phyloP scores from a whole-genome alignment of 1,140 invertebrate genomes.

The Ips nitidus region DNA sequence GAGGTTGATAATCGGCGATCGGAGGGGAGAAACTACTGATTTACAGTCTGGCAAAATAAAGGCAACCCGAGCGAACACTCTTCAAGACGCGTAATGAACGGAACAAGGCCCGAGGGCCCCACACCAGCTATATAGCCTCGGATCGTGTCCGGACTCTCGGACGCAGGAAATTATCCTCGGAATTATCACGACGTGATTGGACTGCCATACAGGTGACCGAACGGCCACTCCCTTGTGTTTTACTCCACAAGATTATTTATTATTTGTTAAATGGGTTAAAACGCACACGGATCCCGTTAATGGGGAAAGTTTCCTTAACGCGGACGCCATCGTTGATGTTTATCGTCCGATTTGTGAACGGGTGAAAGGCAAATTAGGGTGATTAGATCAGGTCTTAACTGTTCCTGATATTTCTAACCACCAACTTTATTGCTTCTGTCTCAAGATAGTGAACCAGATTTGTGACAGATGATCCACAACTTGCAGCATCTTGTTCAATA shows the following conservation, averaged over 20 bases:
- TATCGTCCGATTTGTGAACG: too few species aligned
- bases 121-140: slow-evolving; percentile 29
- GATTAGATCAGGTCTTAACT: too few species aligned
- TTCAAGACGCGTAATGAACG: slow-evolving; percentile 32
- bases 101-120: slow-evolving; percentile 22
- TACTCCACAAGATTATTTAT: slow-evolving; percentile 27
- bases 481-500: too few species aligned
- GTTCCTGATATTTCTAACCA: too few species aligned
- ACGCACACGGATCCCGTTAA: slow-evolving; percentile 23
- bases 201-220: slow-evolving; percentile 35
- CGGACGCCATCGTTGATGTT: too few species aligned
- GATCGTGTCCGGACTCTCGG: slow-evolving; percentile 33
- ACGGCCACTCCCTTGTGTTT: slow-evolving; percentile 33
- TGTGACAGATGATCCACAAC: too few species aligned
- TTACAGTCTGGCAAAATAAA: too few species aligned
- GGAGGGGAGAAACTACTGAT: too few species aligned
- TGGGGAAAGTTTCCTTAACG: slow-evolving; percentile 20
- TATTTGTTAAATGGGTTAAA: slow-evolving; percentile 34
- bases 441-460: too few species aligned
- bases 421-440: too few species aligned
- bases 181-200: slow-evolving; percentile 38
- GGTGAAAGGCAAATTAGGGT: too few species aligned
- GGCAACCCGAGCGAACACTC: slow-evolving; percentile 17
- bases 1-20: too few species aligned
- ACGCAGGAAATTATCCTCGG: slow-evolving; percentile 37